Base-by-base conservation (phyloP, 1,140 invertebrate species). In the Leptonema lineaticorne region DNA sequence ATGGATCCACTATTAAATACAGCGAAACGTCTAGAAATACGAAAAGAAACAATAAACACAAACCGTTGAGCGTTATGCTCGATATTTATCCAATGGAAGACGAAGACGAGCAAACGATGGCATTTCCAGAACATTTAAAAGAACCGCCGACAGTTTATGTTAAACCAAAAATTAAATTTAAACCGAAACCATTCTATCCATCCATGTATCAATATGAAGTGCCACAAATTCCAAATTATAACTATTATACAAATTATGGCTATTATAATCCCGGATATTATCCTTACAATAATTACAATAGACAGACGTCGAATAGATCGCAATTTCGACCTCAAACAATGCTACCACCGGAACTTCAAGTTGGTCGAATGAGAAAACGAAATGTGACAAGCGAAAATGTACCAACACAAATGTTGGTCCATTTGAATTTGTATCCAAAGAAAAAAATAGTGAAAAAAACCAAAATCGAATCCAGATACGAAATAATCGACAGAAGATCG, bases 51-150 rank as follows among this genome's bases (percentile, higher is more conserved):
- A 45, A 7, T 7, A 73, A 73, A 37, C 50, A 70, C 8, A 68
- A 59, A 33, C 71, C 71, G 18, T 63, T 73, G 26, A 73, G 71
- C 27, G 71, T 73, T 2, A 68, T 70, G 69, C 30, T 73, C 11
- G 71, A 73, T 67, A 68, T 73, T 37, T 73, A 73, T 63, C 71
- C 71, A 18, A 64, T 73, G 50, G 53, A 70, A 28, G 37, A 70
- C 26, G 45, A 70, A 65, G 71, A 73, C 33, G 71, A 73, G 30
- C 60, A 72, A 37, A 57, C 48, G 8, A 73, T 73, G 65, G 66
- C 53, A 29, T 70, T 66, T 27, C 71, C 71, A 18, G 66, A 73
- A 33, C 68, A 70, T 63, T 59, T 73, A 16, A 73, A 73, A 63
- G 66, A 62, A 65, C 65, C 65, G 1, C 16, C 46, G n/a, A 26